Percentiles rank a stretch among this genome's conserved stretches.
Conservation (phyloP, 2,797 vertebrate species). For the Falco berigora region DNA sequence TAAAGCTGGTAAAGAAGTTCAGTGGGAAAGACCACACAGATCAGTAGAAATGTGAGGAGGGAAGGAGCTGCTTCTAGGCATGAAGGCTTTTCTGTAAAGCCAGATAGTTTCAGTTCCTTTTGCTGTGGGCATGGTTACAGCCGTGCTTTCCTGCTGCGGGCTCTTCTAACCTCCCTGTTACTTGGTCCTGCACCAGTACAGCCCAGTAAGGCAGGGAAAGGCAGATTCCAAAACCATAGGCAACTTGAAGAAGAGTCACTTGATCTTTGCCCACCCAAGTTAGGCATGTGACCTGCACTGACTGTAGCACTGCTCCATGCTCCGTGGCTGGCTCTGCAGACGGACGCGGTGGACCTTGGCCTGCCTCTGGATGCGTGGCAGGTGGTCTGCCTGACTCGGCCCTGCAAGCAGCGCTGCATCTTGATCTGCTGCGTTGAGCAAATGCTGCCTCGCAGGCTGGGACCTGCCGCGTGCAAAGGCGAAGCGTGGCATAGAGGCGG, state of each 20-base stretch:
- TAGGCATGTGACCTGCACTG: neutral
- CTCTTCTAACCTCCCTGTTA: neutral
- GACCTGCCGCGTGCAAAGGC: fast-evolving
- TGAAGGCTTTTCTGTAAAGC: neutral
- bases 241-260: neutral
- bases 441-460: fast-evolving
- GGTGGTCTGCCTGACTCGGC: neutral
- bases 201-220: neutral
- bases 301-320: neutral
- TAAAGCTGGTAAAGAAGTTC: neutral
- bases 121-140: neutral
- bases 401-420: neutral
- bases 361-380: fast-evolving
- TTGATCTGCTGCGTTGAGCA: neutral
- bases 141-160: neutral
- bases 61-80: neutral
- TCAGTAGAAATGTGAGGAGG: neutral
- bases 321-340: fast-evolving
- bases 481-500: fast-evolving
- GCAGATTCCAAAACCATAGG: neutral
- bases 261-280: neutral
- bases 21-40: neutral
- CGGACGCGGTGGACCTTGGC: neutral
- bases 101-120: neutral
- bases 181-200: neutral